A percentile compares a stretch with the other conserved stretches of the same genome.
Evolutionary conservation across 2,888 invertebrate genomes (phyloP).

Genomic region (Chrysomela aeneicollis): DNA sequence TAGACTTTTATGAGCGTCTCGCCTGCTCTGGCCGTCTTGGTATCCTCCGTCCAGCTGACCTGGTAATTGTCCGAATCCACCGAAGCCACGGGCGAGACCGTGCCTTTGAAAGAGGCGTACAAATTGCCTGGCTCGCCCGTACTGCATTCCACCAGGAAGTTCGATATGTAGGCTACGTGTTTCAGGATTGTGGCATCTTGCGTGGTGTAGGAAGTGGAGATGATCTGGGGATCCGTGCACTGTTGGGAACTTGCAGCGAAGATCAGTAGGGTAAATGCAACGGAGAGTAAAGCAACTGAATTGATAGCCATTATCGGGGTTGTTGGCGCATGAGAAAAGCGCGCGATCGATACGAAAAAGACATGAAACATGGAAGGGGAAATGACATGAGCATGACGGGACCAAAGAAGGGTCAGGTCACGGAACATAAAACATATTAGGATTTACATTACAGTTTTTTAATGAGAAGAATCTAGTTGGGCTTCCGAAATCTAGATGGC

Average conservation of each 20-base stretch:
- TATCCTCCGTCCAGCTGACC: constrained; percentile 91
- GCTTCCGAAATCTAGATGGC: no score
- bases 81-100: constrained; percentile 79
- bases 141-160: constrained; percentile 83
- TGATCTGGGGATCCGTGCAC: constrained; percentile 67
- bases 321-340: neutral
- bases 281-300: neutral
- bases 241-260: constrained; percentile 17
- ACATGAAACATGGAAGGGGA: neutral
- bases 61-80: constrained; percentile 82
- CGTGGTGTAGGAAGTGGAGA: constrained; percentile 82
- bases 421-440: no score
- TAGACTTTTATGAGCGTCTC: constrained; percentile 79
- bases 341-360: constrained; percentile 10
- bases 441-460: no score
- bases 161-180: constrained; percentile 86
- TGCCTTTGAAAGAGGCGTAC: constrained; percentile 86
- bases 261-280: constrained; percentile 1
- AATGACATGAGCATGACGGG: neutral
- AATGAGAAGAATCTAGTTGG: no score
- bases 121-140: constrained; percentile 64
- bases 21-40: constrained; percentile 80
- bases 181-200: constrained; percentile 88
- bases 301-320: neutral
- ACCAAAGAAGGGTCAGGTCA: no score